These are phyloP conservation scores for Chinchilla lanigera DNA, from an alignment of 2,113 vertebrate genomes.

Conservation along the genomic window DNA sequence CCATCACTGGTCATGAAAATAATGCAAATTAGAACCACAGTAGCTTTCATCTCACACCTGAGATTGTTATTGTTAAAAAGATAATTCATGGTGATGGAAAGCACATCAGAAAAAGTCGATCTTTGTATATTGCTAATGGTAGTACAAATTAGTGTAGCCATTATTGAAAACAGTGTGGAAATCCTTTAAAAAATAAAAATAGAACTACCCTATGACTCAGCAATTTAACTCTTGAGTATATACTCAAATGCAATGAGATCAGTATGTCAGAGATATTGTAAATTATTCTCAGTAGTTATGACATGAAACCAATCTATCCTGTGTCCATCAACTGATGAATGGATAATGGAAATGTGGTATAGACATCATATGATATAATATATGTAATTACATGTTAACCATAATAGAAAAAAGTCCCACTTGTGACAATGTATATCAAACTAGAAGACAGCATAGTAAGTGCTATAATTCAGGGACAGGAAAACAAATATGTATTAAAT, in stretches of 20 bases:
- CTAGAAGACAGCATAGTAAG: not conserved
- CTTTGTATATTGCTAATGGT: not conserved
- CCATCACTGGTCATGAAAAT: not conserved
- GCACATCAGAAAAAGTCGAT: not conserved
- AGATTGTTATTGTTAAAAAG: not conserved
- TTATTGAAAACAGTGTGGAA: not conserved
- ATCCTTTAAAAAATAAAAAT: not conserved
- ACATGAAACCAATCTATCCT: not conserved
- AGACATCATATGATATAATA: not conserved
- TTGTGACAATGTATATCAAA: not conserved
- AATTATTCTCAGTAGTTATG: not conserved
- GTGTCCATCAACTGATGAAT: not conserved
- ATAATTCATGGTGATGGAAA: not conserved
- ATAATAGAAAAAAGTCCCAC: not conserved
- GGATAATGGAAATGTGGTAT: not conserved
- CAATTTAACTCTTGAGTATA: not conserved
- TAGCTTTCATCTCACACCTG: not conserved
- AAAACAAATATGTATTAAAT: not conserved
- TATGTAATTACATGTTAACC: not conserved
- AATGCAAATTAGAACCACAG: not conserved
- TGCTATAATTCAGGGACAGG: not conserved
- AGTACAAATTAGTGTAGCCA: not conserved
- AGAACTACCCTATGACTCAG: not conserved
- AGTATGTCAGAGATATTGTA: not conserved
- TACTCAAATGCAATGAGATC: not conserved